Evolutionary conservation across 2,888 invertebrate genomes (phyloP).

Genomic region (Acrobasis consociella): DNA sequence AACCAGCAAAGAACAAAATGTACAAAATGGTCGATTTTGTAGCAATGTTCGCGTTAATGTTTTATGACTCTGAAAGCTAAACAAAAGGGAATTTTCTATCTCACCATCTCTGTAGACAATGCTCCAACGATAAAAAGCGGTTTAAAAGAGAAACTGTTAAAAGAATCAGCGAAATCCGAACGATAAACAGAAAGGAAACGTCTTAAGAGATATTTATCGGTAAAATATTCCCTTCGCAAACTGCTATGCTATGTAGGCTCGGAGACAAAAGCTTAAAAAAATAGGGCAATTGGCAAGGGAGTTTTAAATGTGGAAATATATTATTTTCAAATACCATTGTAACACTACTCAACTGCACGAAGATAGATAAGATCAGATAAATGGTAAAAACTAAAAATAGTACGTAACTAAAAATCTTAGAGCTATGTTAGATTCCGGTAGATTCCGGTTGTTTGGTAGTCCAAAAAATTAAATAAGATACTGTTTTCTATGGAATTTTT

Average conservation of each 20-base stretch:
- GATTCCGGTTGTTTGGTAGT: no score
- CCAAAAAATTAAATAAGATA: no score
- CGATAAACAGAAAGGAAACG: constrained; percentile 74
- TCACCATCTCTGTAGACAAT: constrained; percentile 45
- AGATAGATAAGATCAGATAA: no score
- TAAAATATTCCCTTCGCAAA: constrained; percentile 69
- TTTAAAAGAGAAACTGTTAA: constrained; percentile 71
- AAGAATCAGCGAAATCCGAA: constrained; percentile 73
- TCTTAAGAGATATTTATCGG: constrained; percentile 75
- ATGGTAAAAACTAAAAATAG: no score
- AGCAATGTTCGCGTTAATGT: constrained; percentile 26
- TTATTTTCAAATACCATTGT: no score
- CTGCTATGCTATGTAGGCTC: constrained; percentile 40
- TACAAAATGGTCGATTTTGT: no score
- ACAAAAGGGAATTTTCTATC: constrained; percentile 38
- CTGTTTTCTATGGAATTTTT: no score
- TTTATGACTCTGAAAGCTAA: constrained; percentile 35
- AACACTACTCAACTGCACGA: no score
- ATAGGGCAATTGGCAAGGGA: background rate
- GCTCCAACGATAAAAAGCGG: constrained; percentile 53
- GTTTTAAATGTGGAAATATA: background rate
- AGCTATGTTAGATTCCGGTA: no score
- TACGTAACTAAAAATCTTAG: no score
- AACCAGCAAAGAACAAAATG: no score
- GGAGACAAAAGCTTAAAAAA: background rate